phyloP scores from a whole-genome alignment of 23 tunicate species.

The Trididemnum miniatum region DNA sequence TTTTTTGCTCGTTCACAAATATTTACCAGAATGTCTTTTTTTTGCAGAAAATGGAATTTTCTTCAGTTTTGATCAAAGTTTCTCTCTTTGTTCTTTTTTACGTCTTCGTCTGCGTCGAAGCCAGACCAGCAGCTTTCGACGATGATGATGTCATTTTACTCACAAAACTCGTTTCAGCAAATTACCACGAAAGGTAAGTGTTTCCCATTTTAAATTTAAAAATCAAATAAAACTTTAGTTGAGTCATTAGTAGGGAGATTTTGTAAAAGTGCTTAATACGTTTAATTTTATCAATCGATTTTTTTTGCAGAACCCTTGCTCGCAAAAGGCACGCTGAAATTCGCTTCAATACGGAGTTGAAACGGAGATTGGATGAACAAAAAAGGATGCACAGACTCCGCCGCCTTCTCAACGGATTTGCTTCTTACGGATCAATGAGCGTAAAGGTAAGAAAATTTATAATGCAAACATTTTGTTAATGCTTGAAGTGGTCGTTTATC shows the following conservation, averaged over 20 bases:
- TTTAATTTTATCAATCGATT: neutral
- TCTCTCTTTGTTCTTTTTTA: neutral
- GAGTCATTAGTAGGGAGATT: no score
- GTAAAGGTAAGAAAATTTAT: neutral
- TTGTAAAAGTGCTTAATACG: no score
- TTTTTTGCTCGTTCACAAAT: no score
- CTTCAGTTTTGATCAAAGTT: neutral
- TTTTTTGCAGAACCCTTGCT: neutral
- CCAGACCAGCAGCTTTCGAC: neutral
- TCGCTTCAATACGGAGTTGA: neutral
- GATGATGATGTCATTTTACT: neutral
- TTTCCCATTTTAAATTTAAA: no score
- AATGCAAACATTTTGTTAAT: no score
- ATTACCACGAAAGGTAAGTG: neutral
- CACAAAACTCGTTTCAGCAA: neutral
- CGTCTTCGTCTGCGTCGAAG: neutral
- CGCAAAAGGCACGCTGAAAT: neutral
- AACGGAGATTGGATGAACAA: neutral
- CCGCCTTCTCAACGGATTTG: neutral
- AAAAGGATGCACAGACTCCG: neutral
- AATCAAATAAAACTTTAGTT: no score
- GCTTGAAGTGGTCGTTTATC: no score
- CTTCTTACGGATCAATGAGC: neutral
- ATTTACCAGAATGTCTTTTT: no score
- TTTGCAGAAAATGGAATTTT: neutral